These are phyloP conservation scores for Pandion haliaetus DNA, from an alignment of 2,113 vertebrate species.

Conservation along the genomic window DNA sequence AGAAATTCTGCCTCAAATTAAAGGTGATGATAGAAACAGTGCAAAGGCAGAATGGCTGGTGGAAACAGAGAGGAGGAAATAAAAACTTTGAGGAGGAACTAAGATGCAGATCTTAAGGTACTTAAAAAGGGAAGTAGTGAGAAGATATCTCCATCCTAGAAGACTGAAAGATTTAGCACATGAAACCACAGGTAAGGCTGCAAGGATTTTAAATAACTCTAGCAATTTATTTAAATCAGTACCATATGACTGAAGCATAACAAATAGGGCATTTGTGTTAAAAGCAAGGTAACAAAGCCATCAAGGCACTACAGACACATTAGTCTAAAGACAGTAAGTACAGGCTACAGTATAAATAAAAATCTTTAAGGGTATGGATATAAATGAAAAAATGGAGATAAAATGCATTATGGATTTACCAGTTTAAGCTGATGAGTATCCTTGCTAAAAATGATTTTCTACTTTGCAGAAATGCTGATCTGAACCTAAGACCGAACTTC, in stretches of 20 bases:
- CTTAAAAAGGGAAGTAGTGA: neutral
- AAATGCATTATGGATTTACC: neutral
- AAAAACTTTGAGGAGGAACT: neutral
- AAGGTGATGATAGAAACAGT: accelerated
- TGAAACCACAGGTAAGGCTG: neutral
- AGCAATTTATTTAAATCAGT: neutral
- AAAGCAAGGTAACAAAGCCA: neutral
- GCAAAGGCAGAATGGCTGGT: neutral
- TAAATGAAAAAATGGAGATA: neutral
- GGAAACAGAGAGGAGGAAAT: neutral
- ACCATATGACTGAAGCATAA: neutral
- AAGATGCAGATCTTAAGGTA: neutral
- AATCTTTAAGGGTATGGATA: neutral
- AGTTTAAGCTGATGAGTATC: neutral
- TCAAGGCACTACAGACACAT: neutral
- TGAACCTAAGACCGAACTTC: neutral
- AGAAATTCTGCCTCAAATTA: neutral
- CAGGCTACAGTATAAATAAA: neutral
- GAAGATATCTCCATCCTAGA: neutral
- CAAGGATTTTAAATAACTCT: neutral
- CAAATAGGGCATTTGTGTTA: neutral
- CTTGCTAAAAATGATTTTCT: neutral
- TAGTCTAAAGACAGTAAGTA: neutral
- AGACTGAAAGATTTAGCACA: neutral
- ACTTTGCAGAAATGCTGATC: neutral